A percentile compares a stretch with the other conserved stretches of the same genome.
Conservation (phyloP, 1,140 invertebrate genomes). For the Chelonus insularis region DNA sequence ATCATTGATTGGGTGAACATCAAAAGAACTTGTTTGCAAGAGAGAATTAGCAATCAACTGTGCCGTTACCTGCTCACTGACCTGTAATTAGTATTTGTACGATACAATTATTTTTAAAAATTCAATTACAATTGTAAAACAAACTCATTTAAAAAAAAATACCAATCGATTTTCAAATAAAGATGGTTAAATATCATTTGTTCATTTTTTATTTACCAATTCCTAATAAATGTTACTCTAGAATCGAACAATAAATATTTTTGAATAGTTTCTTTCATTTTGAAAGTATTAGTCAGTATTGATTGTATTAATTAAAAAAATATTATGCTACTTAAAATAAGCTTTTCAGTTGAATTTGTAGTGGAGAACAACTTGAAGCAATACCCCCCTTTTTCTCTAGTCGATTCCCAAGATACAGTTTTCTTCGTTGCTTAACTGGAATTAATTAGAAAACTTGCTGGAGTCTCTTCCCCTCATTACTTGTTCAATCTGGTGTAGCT, state of each 20-base stretch:
- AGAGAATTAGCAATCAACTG: slow-evolving; percentile 2
- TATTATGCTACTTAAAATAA: no score
- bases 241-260: no score
- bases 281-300: no score
- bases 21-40: not conserved
- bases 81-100: not conserved
- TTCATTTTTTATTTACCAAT: no score
- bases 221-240: no score
- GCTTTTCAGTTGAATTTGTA: not conserved
- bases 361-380: not conserved
- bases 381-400: not conserved
- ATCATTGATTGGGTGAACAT: not conserved
- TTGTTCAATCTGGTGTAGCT: no score
- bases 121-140: not conserved
- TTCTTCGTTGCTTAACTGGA: not conserved
- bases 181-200: no score
- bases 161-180: no score
- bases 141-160: no score
- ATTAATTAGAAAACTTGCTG: not conserved
- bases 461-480: not conserved
- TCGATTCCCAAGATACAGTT: not conserved
- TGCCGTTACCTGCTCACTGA: not conserved
- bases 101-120: not conserved
- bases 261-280: no score
- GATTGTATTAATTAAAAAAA: no score